These are phyloP conservation scores for Diorhabda elongata DNA, from an alignment of 1,140 invertebrate genomes.

Conservation along the genomic window DNA sequence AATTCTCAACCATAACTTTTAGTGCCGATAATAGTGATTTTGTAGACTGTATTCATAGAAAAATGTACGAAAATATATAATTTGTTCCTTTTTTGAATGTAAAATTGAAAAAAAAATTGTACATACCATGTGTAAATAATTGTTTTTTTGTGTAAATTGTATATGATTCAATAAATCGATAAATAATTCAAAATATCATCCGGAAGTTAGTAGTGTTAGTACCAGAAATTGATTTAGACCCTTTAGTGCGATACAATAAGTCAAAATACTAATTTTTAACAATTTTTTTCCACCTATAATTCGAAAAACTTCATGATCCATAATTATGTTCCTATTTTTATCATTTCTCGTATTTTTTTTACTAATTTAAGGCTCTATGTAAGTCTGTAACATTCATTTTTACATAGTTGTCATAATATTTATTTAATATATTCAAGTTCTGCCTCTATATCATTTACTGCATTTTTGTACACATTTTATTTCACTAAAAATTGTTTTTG, in stretches of 20 bases:
- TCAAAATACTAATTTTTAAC: neutral
- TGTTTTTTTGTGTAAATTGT: conserved; percentile 30
- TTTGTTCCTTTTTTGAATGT: conserved; percentile 28
- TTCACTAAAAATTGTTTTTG: no score
- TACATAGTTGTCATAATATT: no score
- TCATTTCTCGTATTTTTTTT: no score
- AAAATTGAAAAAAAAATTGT: conserved; percentile 24
- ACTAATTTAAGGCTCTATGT: no score
- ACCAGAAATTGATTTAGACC: neutral
- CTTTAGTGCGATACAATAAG: neutral
- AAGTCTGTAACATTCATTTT: no score
- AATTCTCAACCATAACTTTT: conserved; percentile 8
- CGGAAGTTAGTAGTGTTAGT: neutral
- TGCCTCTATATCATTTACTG: no score
- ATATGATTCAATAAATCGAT: conserved; percentile 14
- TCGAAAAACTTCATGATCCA: no score
- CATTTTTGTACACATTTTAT: no score
- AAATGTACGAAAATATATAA: conserved; percentile 5
- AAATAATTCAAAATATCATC: neutral
- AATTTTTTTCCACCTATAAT: no score
- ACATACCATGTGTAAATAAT: conserved; percentile 25
- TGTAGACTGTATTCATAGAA: conserved; percentile 22
- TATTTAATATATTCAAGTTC: no score
- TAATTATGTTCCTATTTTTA: no score
- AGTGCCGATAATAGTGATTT: conserved; percentile 21